Percentiles rank a stretch among this genome's conserved stretches.
Evolutionary conservation across 2,113 vertebrate species (phyloP).

Genomic region (Entomyzon cyanotis): DNA sequence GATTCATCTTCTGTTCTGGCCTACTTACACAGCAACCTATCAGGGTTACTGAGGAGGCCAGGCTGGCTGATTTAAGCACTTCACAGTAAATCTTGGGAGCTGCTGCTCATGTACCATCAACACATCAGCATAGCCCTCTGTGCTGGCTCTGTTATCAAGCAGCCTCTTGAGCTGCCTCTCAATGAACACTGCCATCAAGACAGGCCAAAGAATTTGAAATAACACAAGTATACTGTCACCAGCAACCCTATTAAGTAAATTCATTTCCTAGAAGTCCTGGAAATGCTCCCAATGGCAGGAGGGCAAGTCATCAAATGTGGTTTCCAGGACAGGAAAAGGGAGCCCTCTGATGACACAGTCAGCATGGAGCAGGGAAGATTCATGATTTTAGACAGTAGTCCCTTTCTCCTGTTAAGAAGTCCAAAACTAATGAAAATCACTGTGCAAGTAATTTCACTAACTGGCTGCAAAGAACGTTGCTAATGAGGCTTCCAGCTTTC

Average conservation of each 20-base stretch:
- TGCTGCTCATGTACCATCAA: background rate
- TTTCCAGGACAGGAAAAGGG: background rate
- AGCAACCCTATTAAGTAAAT: background rate
- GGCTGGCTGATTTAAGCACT: background rate
- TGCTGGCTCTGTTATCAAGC: background rate
- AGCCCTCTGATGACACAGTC: background rate
- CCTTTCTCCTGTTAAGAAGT: background rate
- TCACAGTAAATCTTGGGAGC: background rate
- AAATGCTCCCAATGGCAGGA: background rate
- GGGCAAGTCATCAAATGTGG: background rate
- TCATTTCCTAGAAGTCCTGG: background rate
- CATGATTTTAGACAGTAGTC: background rate
- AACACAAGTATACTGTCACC: background rate
- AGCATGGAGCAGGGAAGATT: background rate
- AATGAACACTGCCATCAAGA: background rate
- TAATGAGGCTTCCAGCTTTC: constrained; percentile 24
- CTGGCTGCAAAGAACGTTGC: background rate
- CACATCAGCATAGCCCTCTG: background rate
- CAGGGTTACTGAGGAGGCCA: background rate
- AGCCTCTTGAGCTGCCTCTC: background rate
- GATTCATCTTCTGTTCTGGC: constrained; percentile 3
- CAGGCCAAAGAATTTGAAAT: background rate
- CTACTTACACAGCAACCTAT: background rate
- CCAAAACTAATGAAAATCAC: background rate
- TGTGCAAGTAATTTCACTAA: background rate